A percentile compares a stretch with the other conserved stretches of the same genome.
These are phyloP conservation scores for Hesperophylax magnus DNA, from an alignment of 1,140 invertebrate genomes.

Conservation along the genomic window DNA sequence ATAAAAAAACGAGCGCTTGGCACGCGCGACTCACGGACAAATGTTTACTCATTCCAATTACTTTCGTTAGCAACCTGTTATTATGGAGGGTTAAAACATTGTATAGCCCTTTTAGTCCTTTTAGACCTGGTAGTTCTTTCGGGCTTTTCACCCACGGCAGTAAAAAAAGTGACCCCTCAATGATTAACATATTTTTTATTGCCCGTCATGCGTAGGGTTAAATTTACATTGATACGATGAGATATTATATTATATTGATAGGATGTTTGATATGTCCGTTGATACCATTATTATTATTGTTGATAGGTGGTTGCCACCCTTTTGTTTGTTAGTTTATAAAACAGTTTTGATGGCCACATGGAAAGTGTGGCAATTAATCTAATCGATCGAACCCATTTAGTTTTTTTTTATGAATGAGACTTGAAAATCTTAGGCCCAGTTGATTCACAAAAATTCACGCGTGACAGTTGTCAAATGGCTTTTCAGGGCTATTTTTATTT, in stretches of 20 bases:
- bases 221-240: background rate
- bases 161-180: conserved; percentile 21
- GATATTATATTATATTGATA: no score
- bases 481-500: no score
- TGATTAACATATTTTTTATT: conserved; percentile 31
- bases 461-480: no score
- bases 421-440: no score
- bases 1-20: conserved; percentile 15
- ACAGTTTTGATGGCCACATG: background rate
- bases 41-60: conserved; percentile 32
- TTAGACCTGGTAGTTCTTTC: no score
- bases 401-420: background rate
- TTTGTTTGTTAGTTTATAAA: background rate
- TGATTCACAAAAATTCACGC: no score
- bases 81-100: conserved; percentile 14
- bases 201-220: conserved; percentile 15
- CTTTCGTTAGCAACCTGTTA: conserved; percentile 39
- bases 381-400: conserved; percentile 11
- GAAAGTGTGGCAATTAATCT: conserved; percentile 23
- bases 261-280: no score
- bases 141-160: conserved; percentile 9
- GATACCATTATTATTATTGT: no score
- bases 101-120: conserved; percentile 7
- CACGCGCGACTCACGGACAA: conserved; percentile 29
- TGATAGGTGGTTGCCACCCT: background rate